Base-by-base conservation (phyloP, 2,888 invertebrate genomes). In the Tenthredo notha region DNA sequence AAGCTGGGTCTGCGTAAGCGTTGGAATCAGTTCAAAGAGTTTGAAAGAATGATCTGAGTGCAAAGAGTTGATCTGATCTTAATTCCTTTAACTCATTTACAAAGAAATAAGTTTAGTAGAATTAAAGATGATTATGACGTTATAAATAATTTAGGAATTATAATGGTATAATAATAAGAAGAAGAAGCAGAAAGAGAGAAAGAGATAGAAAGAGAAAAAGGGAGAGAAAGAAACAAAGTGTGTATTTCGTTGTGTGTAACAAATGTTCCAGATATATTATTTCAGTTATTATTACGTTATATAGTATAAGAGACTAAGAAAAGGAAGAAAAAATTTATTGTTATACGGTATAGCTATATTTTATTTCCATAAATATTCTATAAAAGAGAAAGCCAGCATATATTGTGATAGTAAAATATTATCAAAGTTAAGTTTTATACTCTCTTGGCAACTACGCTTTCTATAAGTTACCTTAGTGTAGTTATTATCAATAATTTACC, bases 381-480 rank as follows among this genome's bases (percentile, higher is more conserved):
- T 61, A 37, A 37, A 37, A 37, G 0, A 61, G 0, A 61, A 61
- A 61, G 25, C 61, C 25, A 61, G 25, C 25, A 25, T n/a, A 25
- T n/a, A 61, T 25, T 61, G 61, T 61, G 61, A 61, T 61, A 61
- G 61, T 25, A 61, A 61, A 4, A 61, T 61, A 7, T 61, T 61
- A 61, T 25, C 21, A 61, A 61, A 61, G 61, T 61, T 10, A 61
- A 61, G 61, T 61, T 61, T 61, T 25, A 61, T 61, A 25, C 54
- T 54, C 54, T 54, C 54, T 61, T 61, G 61, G 61, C 61, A 61
- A 61, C 25, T 61, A 61, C 10, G 61, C 61, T 61, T 61, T 61
- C 61, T 3, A 21, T 54, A 61, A 61, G 25, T 61, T 61, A 25
- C 61, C 9, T 61, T 61, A 61, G 61, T 25, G 12, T 25, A 25